Percentiles rank a stretch among this genome's conserved stretches.
These are phyloP conservation scores for Agrotis puta DNA, from an alignment of 2,888 invertebrate species.

Conservation along the genomic window DNA sequence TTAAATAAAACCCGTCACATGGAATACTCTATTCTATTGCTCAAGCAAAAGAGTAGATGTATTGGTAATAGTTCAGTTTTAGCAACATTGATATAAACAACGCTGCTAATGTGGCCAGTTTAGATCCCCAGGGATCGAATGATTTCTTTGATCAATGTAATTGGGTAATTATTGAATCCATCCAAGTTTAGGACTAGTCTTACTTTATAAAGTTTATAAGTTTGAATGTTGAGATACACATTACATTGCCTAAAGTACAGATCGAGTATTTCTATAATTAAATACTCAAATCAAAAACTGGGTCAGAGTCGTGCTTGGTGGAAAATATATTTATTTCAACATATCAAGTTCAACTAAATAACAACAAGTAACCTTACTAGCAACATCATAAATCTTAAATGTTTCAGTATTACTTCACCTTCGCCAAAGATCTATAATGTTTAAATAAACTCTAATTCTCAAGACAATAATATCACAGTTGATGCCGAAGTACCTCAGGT, in stretches of 20 bases:
- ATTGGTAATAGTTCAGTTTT: too few relatives aligned
- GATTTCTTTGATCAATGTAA: background rate
- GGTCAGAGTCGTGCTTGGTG: background rate
- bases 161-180: background rate
- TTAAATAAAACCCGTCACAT: too few relatives aligned
- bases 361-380: background rate
- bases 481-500: conserved; percentile 9
- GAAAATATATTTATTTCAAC: background rate
- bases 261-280: background rate
- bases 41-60: too few relatives aligned
- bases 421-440: background rate
- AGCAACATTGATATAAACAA: too few relatives aligned
- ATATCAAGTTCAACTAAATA: background rate
- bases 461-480: conserved; percentile 18
- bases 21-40: too few relatives aligned
- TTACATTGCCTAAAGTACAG: background rate
- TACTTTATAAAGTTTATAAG: background rate
- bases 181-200: background rate
- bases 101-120: too few relatives aligned
- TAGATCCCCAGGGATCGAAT: too few relatives aligned
- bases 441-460: conserved; percentile 20
- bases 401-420: background rate
- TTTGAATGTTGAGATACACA: background rate
- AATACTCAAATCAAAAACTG: conserved; percentile 2
- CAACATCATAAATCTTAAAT: background rate